Evolutionary conservation across 2,113 vertebrate species (phyloP).

Genomic region (Genyomyrus donnyi): DNA sequence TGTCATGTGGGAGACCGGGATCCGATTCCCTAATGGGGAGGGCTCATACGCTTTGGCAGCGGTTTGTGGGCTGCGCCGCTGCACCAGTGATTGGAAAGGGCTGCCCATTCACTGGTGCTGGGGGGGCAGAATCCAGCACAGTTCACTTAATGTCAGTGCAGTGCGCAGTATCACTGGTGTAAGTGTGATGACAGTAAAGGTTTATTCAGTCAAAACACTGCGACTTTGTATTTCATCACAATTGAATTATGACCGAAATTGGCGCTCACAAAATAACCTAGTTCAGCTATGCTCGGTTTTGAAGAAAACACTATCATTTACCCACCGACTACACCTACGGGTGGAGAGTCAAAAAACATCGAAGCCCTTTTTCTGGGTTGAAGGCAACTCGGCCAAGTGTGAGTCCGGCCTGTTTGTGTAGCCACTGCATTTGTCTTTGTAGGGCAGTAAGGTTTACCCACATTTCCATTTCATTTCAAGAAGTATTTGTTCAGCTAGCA

Average conservation of each 20-base stretch:
- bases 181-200: not conserved
- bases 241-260: not conserved
- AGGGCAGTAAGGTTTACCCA: not conserved
- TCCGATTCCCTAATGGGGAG: not conserved
- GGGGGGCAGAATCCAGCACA: not conserved
- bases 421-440: not conserved
- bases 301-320: not conserved
- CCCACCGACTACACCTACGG: not conserved
- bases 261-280: not conserved
- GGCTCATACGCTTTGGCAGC: not conserved
- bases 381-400: not conserved
- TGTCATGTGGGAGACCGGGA: not conserved
- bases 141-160: not conserved
- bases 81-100: not conserved
- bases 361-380: not conserved
- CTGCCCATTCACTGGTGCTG: not conserved
- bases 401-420: accelerated
- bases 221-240: not conserved
- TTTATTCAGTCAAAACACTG: not conserved
- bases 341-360: not conserved
- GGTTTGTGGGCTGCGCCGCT: not conserved
- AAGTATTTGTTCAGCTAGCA: not conserved
- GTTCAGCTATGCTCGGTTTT: not conserved
- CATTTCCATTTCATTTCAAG: not conserved
- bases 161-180: not conserved